phyloP scores from a whole-genome alignment of 2,113 vertebrate genomes.

The Heterotilapia buettikoferi region DNA sequence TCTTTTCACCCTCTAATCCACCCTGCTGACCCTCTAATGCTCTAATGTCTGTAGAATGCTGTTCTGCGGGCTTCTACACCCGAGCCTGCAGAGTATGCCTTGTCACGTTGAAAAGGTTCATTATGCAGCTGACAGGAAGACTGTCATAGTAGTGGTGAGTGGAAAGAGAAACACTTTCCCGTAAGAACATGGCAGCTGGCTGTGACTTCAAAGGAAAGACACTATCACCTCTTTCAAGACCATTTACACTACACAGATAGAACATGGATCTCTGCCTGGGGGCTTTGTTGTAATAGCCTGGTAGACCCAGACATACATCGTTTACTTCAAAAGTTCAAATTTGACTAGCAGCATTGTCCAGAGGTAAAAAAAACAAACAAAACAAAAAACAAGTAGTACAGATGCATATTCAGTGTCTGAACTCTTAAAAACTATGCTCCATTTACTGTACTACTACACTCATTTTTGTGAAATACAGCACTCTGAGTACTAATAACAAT shows the following conservation, averaged over 20 bases:
- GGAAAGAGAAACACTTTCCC: constrained; percentile 1
- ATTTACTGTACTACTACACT: neutral
- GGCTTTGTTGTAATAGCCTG: neutral
- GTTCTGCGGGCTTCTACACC: neutral
- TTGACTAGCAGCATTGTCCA: neutral
- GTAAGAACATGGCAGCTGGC: neutral
- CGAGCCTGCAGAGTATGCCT: neutral
- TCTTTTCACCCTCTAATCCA: neutral
- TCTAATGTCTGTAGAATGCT: neutral
- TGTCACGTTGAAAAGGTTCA: neutral
- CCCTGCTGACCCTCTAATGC: neutral
- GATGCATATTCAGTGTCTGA: neutral
- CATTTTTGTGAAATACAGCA: neutral
- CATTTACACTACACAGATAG: neutral
- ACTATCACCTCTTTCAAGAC: constrained; percentile 8
- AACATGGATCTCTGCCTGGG: neutral
- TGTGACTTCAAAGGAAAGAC: constrained; percentile 20
- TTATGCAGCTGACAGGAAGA: neutral
- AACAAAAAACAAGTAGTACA: neutral
- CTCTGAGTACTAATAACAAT: neutral
- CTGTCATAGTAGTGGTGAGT: neutral
- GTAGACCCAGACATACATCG: neutral
- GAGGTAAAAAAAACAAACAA: neutral
- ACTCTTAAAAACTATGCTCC: neutral
- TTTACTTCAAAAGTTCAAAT: neutral